A percentile compares a stretch with the other conserved stretches of the same genome.
Conservation (phyloP, 2,797 vertebrate genomes). For the Tadarida brasiliensis region DNA sequence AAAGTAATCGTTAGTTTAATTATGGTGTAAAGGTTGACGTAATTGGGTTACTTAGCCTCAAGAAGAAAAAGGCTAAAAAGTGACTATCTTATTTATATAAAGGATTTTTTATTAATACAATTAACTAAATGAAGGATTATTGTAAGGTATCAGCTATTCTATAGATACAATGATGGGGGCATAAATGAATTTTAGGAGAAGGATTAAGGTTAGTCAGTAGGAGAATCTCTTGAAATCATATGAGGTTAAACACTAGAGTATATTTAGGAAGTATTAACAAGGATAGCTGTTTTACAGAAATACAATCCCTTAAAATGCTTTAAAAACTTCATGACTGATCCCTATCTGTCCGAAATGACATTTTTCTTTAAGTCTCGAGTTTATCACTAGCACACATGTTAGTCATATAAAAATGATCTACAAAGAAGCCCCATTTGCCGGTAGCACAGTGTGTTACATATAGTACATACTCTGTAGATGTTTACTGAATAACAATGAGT, state of each 20-base stretch:
- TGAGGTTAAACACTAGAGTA: background rate
- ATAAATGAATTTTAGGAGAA: background rate
- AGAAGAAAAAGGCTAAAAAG: slow-evolving; percentile 47
- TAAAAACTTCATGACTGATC: background rate
- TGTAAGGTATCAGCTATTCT: background rate
- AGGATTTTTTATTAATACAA: slow-evolving; percentile 2
- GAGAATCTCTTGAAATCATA: background rate
- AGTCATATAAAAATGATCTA: background rate
- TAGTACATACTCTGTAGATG: background rate
- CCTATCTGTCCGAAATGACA: background rate
- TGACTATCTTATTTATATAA: slow-evolving; percentile 28
- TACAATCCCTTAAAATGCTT: background rate
- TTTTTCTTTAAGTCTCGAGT: background rate
- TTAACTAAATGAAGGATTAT: background rate
- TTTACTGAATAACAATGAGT: background rate
- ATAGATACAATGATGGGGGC: background rate
- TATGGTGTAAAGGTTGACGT: slow-evolving; percentile 51
- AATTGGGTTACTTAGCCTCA: slow-evolving; percentile 34
- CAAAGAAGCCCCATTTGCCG: background rate
- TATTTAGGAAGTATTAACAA: background rate
- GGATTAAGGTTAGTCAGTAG: background rate
- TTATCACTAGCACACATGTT: background rate
- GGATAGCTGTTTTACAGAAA: background rate
- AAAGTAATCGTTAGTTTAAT: slow-evolving; percentile 62
- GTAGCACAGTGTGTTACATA: background rate